Evolutionary conservation across 2,797 vertebrate genomes (phyloP).

Genomic region (Streptopelia turtur): DNA sequence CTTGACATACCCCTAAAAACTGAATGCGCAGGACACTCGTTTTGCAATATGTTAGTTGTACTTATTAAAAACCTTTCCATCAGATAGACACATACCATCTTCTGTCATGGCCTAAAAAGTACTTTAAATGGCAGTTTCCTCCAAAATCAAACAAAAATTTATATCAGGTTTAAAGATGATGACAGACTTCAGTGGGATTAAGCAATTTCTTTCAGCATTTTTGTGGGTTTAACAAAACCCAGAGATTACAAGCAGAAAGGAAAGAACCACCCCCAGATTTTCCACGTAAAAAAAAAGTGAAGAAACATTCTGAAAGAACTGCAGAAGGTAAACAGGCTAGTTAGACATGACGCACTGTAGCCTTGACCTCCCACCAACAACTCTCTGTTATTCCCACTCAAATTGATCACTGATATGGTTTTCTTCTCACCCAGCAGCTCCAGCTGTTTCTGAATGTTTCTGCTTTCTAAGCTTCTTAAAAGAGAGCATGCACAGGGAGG

Average conservation of each 20-base stretch:
- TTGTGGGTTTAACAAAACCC: conserved; percentile 66
- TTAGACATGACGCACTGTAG: neutral
- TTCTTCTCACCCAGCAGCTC: conserved; percentile 10
- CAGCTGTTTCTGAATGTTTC: neutral
- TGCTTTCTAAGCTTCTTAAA: neutral
- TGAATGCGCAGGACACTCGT: neutral
- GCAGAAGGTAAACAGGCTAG: conserved; percentile 30
- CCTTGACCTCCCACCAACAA: neutral
- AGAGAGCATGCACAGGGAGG: neutral
- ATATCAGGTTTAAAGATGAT: neutral
- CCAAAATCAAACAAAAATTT: conserved; percentile 23
- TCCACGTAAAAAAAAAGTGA: neutral
- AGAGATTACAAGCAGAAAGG: conserved; percentile 60
- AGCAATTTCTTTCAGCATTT: conserved; percentile 66
- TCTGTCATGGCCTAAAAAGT: neutral
- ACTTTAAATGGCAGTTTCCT: neutral
- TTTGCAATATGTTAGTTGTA: neutral
- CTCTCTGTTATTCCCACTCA: neutral
- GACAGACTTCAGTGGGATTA: conserved; percentile 52
- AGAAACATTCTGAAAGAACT: neutral
- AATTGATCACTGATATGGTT: neutral
- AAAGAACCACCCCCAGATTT: conserved; percentile 68
- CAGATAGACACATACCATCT: neutral
- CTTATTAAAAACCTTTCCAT: neutral
- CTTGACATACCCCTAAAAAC: neutral